These are phyloP conservation scores for Vulpes ferrilata DNA, from an alignment of 2,113 vertebrate genomes.

Conservation along the genomic window DNA sequence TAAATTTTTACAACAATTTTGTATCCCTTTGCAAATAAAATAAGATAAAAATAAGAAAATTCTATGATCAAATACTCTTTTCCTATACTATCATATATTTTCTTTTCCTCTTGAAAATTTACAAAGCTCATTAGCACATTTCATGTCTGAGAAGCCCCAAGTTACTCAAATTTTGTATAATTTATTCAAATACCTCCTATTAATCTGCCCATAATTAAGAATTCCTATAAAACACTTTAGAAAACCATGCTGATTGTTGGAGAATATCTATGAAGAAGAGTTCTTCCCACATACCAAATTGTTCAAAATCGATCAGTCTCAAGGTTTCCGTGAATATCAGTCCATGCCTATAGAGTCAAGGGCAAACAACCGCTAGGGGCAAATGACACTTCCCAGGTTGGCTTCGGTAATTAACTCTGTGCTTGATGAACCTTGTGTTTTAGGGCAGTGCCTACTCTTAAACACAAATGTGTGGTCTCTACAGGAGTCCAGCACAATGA, in stretches of 20 bases:
- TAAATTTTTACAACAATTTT: neutral
- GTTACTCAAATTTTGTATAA: neutral
- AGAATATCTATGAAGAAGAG: neutral
- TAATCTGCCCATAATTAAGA: neutral
- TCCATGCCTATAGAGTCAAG: neutral
- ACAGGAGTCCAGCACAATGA: slow-evolving; percentile 39
- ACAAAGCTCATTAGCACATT: neutral
- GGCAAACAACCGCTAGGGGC: neutral
- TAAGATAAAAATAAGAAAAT: neutral
- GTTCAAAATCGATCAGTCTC: neutral
- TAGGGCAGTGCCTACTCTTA: neutral
- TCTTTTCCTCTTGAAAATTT: neutral
- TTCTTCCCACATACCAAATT: neutral
- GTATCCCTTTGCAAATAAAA: neutral
- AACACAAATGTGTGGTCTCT: neutral
- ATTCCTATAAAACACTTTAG: neutral
- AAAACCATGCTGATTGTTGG: neutral
- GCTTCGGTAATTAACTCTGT: neutral
- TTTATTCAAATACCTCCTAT: slow-evolving; percentile 4
- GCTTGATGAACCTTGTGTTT: slow-evolving; percentile 7
- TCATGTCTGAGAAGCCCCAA: neutral
- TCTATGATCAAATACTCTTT: neutral
- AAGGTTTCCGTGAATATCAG: neutral
- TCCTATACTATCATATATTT: neutral
- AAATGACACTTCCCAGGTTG: neutral